Evolutionary conservation across 2,888 invertebrate species (phyloP).

Genomic region (Drosophila suboccidentalis): DNA sequence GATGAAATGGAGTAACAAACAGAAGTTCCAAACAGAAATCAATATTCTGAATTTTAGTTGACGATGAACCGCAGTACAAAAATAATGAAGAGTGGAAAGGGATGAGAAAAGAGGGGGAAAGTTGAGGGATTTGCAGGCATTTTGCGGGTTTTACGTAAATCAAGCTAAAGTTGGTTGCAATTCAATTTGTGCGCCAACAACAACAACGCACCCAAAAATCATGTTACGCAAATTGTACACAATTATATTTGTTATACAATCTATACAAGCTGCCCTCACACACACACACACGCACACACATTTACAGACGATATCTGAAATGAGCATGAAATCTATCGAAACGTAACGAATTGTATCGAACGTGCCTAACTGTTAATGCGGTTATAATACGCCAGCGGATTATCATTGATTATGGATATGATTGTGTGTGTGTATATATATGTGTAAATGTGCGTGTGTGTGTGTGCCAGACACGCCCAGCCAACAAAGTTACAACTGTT

Average conservation of each 20-base stretch:
- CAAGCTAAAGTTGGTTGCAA: constrained; percentile 60
- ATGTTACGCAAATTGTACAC: constrained; percentile 69
- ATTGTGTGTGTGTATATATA: constrained; percentile 34
- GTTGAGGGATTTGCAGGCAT: constrained; percentile 12
- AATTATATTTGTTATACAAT: constrained; percentile 68
- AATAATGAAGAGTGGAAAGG: constrained; percentile 65
- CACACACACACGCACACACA: constrained; percentile 1
- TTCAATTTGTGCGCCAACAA: constrained; percentile 59
- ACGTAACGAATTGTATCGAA: constrained; percentile 78
- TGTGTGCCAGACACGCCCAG: constrained; percentile 42
- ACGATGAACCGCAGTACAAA: constrained; percentile 56
- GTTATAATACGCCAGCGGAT: constrained; percentile 81
- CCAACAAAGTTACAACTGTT: constrained; percentile 56
- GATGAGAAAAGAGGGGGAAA: constrained; percentile 17
- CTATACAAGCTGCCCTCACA: constrained; percentile 2
- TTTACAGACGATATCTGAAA: constrained; percentile 57
- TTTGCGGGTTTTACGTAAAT: constrained; percentile 32
- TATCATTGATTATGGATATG: constrained; percentile 78
- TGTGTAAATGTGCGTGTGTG: constrained; percentile 11
- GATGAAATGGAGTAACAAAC: constrained; percentile 1
- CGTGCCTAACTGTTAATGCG: constrained; percentile 81
- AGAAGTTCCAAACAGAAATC: not conserved
- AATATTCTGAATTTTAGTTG: constrained; percentile 13
- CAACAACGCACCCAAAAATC: constrained; percentile 14
- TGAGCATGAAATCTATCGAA: constrained; percentile 75